Conservation (phyloP, 2,888 invertebrate genomes). For the Limnephilus marmoratus region DNA sequence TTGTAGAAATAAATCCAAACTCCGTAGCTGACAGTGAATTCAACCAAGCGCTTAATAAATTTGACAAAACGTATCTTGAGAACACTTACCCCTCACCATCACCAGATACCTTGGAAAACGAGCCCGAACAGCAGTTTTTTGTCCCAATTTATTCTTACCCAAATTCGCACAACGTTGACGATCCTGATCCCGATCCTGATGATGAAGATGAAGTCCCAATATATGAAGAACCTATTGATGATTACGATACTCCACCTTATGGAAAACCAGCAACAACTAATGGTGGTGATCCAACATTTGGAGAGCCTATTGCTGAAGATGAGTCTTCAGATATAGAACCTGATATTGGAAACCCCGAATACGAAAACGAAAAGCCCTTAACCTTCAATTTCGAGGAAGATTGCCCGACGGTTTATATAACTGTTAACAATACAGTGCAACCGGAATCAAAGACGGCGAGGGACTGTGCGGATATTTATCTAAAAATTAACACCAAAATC, state of each 20-base stretch:
- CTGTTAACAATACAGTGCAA: conserved; percentile 76
- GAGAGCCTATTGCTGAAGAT: background rate
- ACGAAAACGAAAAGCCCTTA: background rate
- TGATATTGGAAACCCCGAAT: conserved; percentile 7
- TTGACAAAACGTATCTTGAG: background rate
- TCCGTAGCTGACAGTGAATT: background rate
- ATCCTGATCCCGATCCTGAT: background rate
- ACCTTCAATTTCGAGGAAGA: conserved; percentile 69
- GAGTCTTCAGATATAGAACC: background rate
- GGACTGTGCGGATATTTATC: conserved; percentile 83
- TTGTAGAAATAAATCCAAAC: background rate
- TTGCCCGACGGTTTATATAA: conserved; percentile 79
- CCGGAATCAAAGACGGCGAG: conserved; percentile 77
- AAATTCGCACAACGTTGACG: background rate
- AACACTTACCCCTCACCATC: background rate
- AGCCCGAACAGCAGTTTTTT: background rate
- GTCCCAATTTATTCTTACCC: conserved; percentile 5
- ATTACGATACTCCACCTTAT: background rate
- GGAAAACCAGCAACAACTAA: background rate
- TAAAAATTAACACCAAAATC: conserved; percentile 83
- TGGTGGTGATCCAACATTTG: background rate
- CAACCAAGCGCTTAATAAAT: background rate
- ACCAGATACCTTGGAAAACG: background rate
- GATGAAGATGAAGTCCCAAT: background rate
- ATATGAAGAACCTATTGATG: background rate